Base-by-base conservation (phyloP, 1,140 invertebrate species). In the Samia ricini region DNA sequence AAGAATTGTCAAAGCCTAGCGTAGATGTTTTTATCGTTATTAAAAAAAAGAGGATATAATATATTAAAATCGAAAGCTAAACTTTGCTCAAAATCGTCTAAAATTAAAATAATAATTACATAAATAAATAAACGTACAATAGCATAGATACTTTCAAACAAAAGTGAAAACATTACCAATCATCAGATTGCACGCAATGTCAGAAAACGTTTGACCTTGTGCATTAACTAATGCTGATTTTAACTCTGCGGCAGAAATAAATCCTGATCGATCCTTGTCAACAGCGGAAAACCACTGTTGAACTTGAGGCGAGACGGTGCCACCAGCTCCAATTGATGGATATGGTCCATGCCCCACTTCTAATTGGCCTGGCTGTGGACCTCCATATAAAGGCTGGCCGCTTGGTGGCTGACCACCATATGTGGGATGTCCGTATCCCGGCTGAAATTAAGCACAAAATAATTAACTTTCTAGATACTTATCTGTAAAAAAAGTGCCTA, bases 121-220 rank as follows among this genome's bases (percentile, higher is more conserved):
- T 10, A 42, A 42, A 49, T 10, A 49, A 4, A 49, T 10, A 49
- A 1, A 10, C 5, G 15, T 49, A 49, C 15, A 23, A 15, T 12
- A 29, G 10, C 4, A 56, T 20, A 55, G 19, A 20, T 7, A 52
- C n/a, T 61, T 56, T 50, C 20, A 23, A 51, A 12, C 23, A 33
- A 66, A 51, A 15, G 15, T 20, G 24, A 22, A 54, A 23, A 8
- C 90, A 88, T 90, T 91, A 96, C 96, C 94, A 76, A 98, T 97
- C 96, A 98, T 97, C n/a, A 98, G 89, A 67, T 93, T 94, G 83
- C 96, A 98, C 29, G 96, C 95, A 67, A 93, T 94, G 63, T 96
- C 94, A 49, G 96, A 97, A 81, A 98, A 98, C 64, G 94, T 94
- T 62, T 95, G 93, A 22, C 96, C 97, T 89, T 97, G 96, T 26